Base-by-base conservation (phyloP, 2,113 vertebrate genomes). In the Polyodon spathula region DNA sequence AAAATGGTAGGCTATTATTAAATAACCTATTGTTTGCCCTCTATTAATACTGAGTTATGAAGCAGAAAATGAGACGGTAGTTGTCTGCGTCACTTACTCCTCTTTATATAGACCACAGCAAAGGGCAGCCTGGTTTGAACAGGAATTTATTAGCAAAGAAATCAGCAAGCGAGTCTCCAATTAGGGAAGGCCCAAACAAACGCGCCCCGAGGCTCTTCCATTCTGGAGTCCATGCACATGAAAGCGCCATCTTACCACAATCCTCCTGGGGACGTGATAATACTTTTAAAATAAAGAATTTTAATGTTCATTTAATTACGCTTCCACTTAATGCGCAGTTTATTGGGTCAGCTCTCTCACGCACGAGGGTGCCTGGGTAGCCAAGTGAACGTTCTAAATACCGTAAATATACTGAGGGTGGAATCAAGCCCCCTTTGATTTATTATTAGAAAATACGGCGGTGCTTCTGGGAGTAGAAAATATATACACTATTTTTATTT, bases 151-250 rank as follows among this genome's bases (percentile, higher is more conserved):
- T 76, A 88, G 76, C 75, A 75, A 65, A 72, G 71, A 80, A 83
- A 86, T 88, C 85, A 84, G 76, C 76, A 88, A 86, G 76, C 68
- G 70, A 55, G 83, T 83, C 73, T 39, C 78, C 88, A 88, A 91
- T 88, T 86, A 88, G 80, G 76, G 79, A 79, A 88, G 77, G 77
- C 75, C 81, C 80, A 86, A 89, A 89, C 81, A 84, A 80, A 86
- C 73, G 80, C 61, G 77, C 82, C 88, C 76, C 0, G 70, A 78
- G 86, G 89, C 85, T 68, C 62, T 76, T 61, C 69, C 59, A 67
- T 72, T 69, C 73, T 63, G 4, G 54, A 71, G 62, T 67, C 62
- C 70, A 70, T 62, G 66, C 77, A 73, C 55, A 65, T 73, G 59
- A 9, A 61, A 38, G 40, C 59, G 58, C 58, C 66, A 73, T 54